Base-by-base conservation (phyloP, 2,888 invertebrate species). In the Troides oblongomaculatus region DNA sequence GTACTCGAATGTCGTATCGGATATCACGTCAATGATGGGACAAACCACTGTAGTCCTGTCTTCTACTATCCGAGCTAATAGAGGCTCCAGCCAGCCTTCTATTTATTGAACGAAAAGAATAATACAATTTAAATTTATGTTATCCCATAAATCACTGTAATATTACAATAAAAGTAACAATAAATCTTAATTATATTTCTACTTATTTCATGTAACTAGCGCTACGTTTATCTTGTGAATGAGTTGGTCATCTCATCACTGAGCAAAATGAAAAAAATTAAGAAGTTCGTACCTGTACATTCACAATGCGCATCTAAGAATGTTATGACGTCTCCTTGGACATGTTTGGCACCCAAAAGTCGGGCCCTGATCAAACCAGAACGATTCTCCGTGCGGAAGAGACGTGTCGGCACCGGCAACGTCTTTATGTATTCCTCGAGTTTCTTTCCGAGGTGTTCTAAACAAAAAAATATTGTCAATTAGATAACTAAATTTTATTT, bases 241-340 rank as follows among this genome's bases (percentile, higher is more conserved):
- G 23, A 23, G 2, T 17, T 58, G 23, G 23, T 25, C 21, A 58
- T 25, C 23, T 25, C 1, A 23, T 58, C 25, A 12, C 17, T 14
- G 23, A 23, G 25, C 21, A 23, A 1, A 58, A 23, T 58, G 23
- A 14, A 60, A 60, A 36, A 18, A 25, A 23, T 12, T 17, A 60
- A 0, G 25, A 36, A 10, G 0, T 62, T 17, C 23, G 23, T 81
- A 93, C 93, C 93, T 76, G 94, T 94, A 83, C 99, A 99, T 88
- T 99, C 99, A 87, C 99, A 99, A 87, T 99, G 99, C 2, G 99
- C 99, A 86, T 99, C 99, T 70, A 99, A 93, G 93, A 99, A 99
- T 18, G 99, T 99, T 77, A 99, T 96, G 66, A 98, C 97, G 88
- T 98, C 96, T 71, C 99, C 99, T 78, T 94, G 96, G 10, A 98